Percentiles rank a stretch among this genome's conserved stretches.
phyloP scores from a whole-genome alignment of 2,888 invertebrate genomes.

The Lasius fuliginosus region DNA sequence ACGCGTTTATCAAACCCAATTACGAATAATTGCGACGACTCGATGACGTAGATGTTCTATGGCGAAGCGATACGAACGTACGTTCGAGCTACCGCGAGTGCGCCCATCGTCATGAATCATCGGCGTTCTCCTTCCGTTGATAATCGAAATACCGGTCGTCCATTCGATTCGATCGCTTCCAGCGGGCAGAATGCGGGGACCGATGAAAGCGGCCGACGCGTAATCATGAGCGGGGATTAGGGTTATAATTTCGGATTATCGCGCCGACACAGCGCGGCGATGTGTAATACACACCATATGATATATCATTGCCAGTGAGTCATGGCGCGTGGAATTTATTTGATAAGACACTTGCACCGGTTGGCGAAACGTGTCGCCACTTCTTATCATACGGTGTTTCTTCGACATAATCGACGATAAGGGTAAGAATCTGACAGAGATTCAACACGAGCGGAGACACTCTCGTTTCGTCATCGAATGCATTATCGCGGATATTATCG shows the following conservation, averaged over 20 bases:
- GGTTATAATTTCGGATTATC: constrained; percentile 74
- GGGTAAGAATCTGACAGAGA: not conserved
- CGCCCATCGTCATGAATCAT: constrained; percentile 38
- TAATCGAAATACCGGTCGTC: constrained; percentile 1
- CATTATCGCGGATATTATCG: constrained; percentile 22
- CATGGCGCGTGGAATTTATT: constrained; percentile 65
- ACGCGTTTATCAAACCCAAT: not conserved
- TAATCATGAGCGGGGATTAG: constrained; percentile 74
- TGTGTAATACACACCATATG: constrained; percentile 20
- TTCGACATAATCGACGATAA: constrained; percentile 36
- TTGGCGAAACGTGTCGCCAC: constrained; percentile 53
- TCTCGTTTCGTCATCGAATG: constrained; percentile 50
- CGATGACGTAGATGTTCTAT: constrained; percentile 18
- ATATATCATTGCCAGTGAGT: constrained; percentile 58
- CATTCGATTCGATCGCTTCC: constrained; percentile 35
- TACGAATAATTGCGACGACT: constrained; percentile 31
- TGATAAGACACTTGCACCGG: constrained; percentile 62
- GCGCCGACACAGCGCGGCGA: constrained; percentile 23
- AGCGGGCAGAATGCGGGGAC: constrained; percentile 10
- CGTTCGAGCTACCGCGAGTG: not conserved
- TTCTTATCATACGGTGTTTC: constrained; percentile 59
- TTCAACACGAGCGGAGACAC: not conserved
- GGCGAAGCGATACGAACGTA: not conserved
- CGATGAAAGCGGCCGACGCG: constrained; percentile 60
- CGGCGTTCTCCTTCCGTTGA: constrained; percentile 32